phyloP scores from a whole-genome alignment of 2,113 vertebrate genomes.

The Phalacrocorax aristotelis region DNA sequence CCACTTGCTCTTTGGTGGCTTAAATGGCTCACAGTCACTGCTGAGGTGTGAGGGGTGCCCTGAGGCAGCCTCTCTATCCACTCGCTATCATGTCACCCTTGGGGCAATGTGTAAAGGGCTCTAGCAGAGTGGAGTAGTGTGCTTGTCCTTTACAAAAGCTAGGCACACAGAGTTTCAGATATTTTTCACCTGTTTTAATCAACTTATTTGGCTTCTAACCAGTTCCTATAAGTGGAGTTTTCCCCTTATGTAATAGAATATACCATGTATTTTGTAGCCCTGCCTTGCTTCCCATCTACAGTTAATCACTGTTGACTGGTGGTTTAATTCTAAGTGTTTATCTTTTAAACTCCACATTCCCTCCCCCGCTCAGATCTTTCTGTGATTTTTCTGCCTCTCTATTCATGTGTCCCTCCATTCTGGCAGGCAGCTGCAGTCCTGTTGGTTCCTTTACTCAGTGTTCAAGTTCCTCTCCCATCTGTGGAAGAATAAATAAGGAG shows the following conservation, averaged over 20 bases:
- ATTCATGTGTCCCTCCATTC: neutral
- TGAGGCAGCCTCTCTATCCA: neutral
- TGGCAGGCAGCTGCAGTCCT: neutral
- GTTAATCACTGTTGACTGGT: neutral
- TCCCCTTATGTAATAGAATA: neutral
- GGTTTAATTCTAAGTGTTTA: neutral
- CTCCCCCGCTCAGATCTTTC: neutral
- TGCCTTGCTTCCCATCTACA: neutral
- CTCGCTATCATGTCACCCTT: neutral
- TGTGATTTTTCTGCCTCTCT: neutral
- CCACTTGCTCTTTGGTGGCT: neutral
- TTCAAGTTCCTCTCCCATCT: neutral
- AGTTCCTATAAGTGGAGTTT: neutral
- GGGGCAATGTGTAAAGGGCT: neutral
- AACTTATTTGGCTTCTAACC: neutral
- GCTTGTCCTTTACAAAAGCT: neutral
- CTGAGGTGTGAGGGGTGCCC: neutral
- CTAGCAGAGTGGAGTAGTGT: neutral
- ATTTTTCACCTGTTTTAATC: neutral
- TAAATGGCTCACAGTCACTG: accelerated
- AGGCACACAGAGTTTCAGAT: neutral
- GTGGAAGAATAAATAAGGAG: neutral
- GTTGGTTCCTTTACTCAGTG: neutral
- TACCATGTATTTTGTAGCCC: accelerated
- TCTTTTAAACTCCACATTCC: neutral